Conservation (phyloP, 2,113 vertebrate species). For the pig (Sus scrofa) region T2T-Sscrofa CM000812.6:232896001-232896500, state of each 20-base stretch:
- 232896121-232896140: not conserved
- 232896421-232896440: not conserved
- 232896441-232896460: not conserved
- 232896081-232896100: not conserved
- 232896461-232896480: not conserved
- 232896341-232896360: not conserved
- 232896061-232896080: not conserved
- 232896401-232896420: not conserved
- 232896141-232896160: not conserved
- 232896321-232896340: not conserved
- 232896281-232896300: not conserved
- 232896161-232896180: not conserved
- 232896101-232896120: rapidly evolving
- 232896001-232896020: not conserved
- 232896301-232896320: not conserved
- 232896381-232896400: not conserved
- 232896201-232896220: not conserved
- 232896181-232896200: not conserved
- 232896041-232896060: not conserved
- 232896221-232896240: not conserved
- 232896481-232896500: not conserved
- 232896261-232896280: not conserved
- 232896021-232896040: not conserved
- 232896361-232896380: not conserved
- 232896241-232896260: not conserved